Evolutionary conservation across 2,113 vertebrate species (phyloP).

Genomic region (Orientallactaga bullata): DNA sequence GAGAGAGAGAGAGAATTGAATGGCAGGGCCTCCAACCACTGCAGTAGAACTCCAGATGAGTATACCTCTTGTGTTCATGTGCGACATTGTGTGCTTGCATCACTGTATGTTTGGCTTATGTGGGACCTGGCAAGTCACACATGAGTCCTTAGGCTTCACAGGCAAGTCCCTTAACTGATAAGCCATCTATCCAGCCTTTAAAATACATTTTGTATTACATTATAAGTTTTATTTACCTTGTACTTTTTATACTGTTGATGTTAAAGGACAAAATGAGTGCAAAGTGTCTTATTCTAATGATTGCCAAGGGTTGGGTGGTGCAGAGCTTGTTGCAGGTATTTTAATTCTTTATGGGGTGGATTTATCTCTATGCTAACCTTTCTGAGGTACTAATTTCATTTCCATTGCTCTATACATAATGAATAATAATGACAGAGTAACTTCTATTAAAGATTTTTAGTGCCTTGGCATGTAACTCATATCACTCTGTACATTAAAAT

Average conservation of each 20-base stretch:
- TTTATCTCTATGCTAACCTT: conserved; percentile 79
- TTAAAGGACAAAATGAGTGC: conserved; percentile 12
- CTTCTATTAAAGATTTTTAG: conserved; percentile 77
- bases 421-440: conserved; percentile 75
- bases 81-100: too few relatives aligned
- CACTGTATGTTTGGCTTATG: too few relatives aligned
- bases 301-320: not conserved
- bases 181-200: too few relatives aligned
- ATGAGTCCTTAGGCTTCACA: too few relatives aligned
- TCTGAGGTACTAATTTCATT: conserved; percentile 69
- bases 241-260: not conserved
- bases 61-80: too few relatives aligned
- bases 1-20: too few relatives aligned
- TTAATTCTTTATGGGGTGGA: conserved; percentile 62
- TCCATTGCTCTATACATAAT: conserved; percentile 72
- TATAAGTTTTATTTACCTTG: conserved; percentile 40
- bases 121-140: too few relatives aligned
- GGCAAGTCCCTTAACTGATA: too few relatives aligned
- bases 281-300: conserved; percentile 45
- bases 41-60: too few relatives aligned
- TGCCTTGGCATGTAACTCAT: conserved; percentile 61
- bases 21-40: too few relatives aligned
- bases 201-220: not conserved
- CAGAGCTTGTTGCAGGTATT: conserved; percentile 25
- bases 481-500: conserved; percentile 68